Conservation (phyloP, 2,113 vertebrate genomes). For the Odocoileus virginianus region DNA sequence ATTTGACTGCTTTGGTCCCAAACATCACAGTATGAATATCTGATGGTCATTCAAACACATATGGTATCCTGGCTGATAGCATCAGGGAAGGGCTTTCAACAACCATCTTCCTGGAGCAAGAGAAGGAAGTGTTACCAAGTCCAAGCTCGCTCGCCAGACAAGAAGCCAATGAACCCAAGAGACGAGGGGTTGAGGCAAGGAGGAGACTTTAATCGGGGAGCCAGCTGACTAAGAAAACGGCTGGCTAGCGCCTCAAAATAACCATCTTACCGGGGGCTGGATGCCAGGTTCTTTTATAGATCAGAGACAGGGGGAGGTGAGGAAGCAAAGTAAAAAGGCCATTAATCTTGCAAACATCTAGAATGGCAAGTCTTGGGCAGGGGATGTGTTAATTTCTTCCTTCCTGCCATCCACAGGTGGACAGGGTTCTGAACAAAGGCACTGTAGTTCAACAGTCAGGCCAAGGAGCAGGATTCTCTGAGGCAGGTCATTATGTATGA, state of each 20-base stretch:
- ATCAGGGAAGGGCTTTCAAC: neutral
- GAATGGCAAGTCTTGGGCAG: neutral
- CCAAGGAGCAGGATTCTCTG: neutral
- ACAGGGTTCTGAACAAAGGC: neutral
- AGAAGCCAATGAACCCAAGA: neutral
- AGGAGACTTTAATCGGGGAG: neutral
- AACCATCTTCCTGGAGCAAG: neutral
- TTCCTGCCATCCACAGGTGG: neutral
- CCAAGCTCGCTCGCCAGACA: neutral
- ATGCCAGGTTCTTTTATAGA: neutral
- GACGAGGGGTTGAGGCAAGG: neutral
- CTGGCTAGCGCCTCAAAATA: neutral
- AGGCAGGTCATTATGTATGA: neutral
- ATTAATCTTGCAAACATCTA: neutral
- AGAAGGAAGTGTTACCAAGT: neutral
- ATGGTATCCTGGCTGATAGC: neutral
- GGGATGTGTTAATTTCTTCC: neutral
- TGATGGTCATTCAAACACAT: neutral
- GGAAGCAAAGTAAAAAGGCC: neutral
- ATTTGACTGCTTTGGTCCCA: neutral
- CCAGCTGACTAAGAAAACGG: neutral
- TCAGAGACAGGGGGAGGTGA: neutral
- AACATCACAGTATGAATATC: neutral
- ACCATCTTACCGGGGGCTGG: neutral
- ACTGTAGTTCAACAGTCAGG: neutral